Evolutionary conservation across 2,888 invertebrate genomes (phyloP).

Genomic region (Horisme vitalbata): DNA sequence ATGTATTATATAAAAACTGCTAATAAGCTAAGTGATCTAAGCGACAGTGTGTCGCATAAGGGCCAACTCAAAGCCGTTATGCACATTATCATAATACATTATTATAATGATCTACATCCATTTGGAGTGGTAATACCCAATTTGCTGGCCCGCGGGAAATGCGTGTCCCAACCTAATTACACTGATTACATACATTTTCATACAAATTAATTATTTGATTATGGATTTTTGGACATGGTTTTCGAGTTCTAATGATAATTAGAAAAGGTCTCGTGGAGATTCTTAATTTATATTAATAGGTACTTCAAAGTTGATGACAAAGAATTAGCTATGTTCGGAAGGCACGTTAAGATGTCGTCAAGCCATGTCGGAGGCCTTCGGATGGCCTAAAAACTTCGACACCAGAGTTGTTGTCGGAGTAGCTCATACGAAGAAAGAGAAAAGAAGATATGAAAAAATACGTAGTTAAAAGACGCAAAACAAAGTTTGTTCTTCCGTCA

Average conservation of each 20-base stretch:
- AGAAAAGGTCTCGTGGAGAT: not conserved
- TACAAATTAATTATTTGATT: slow-evolving; percentile 25
- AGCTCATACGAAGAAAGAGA: no score
- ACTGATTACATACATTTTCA: slow-evolving; percentile 41
- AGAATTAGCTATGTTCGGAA: not conserved
- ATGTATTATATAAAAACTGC: no score
- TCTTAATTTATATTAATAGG: no score
- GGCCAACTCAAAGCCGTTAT: slow-evolving; percentile 46
- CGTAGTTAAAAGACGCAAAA: no score
- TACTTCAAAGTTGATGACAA: no score
- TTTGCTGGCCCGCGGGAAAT: slow-evolving; percentile 49
- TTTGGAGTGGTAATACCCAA: slow-evolving; percentile 42
- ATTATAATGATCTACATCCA: slow-evolving; percentile 61
- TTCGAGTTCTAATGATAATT: not conserved
- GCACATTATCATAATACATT: slow-evolving; percentile 66
- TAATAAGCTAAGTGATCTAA: not conserved
- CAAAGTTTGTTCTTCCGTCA: no score
- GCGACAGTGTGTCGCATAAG: slow-evolving; percentile 41
- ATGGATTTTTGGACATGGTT: slow-evolving; percentile 8
- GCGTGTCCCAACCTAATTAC: slow-evolving; percentile 45
- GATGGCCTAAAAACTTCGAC: no score
- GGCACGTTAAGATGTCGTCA: no score
- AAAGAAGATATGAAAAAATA: no score
- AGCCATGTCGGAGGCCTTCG: no score
- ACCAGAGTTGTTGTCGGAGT: no score